Conservation (phyloP, 2,113 vertebrate genomes). For the Tetraodon nigroviridis region DNA sequence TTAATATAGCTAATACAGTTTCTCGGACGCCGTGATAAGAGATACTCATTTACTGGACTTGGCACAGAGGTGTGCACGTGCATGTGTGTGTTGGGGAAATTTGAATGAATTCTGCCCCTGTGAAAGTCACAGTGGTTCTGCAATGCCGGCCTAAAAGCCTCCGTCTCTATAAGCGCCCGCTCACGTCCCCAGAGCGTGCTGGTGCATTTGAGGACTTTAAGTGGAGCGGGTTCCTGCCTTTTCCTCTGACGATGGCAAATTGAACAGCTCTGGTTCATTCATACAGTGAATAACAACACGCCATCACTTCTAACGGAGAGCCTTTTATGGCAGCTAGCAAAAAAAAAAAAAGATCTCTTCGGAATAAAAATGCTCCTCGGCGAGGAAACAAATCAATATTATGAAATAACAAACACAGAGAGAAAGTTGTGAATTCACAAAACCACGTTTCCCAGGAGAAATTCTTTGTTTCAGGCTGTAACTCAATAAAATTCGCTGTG, state of each 20-base stretch:
- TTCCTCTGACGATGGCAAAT: background rate
- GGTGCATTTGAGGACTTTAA: conserved; percentile 23
- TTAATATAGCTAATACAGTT: background rate
- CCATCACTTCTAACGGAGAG: background rate
- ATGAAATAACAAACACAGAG: no score
- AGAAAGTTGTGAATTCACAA: background rate
- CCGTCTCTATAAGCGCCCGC: conserved; percentile 11
- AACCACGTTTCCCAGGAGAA: background rate
- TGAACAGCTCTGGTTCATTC: conserved; percentile 1
- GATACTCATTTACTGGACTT: conserved; percentile 7
- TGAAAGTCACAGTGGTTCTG: conserved; percentile 23
- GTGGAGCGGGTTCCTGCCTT: background rate
- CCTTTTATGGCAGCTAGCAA: background rate
- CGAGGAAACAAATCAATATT: no score
- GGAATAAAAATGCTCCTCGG: no score
- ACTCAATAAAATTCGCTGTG: no score
- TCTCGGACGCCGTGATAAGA: conserved; percentile 4
- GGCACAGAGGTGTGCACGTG: conserved; percentile 9
- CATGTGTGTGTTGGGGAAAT: background rate
- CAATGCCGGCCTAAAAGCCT: conserved; percentile 18
- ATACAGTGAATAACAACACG: conserved; percentile 7
- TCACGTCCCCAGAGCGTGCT: conserved; percentile 17
- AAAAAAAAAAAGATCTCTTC: no score
- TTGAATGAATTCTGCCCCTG: conserved; percentile 21
- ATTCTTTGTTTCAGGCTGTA: no score